Percentiles rank a stretch among this genome's conserved stretches.
These are phyloP conservation scores for Caenorhabditis sp. DNA, from an alignment of 2,888 invertebrate genomes.

Conservation along the genomic window DNA sequence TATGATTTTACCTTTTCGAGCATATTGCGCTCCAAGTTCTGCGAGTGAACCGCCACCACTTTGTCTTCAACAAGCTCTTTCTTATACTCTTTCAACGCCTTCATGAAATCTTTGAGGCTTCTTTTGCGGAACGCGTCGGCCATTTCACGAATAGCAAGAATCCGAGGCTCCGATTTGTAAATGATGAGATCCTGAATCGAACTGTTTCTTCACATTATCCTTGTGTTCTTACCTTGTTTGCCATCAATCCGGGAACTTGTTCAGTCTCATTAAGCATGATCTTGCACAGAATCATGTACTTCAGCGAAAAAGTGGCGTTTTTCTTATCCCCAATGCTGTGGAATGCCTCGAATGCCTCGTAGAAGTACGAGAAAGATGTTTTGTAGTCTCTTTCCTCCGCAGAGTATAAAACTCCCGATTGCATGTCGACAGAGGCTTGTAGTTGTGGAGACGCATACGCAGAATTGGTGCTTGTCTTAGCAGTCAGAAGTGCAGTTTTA, in stretches of 20 bases:
- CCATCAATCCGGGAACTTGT: constrained; percentile 83
- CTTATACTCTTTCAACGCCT: constrained; percentile 83
- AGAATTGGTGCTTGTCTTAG: constrained; percentile 97
- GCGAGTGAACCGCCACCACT: constrained; percentile 95
- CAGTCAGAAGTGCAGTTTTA: constrained; percentile 92
- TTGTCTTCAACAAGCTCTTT: constrained; percentile 81
- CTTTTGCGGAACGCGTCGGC: constrained; percentile 96
- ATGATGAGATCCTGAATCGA: constrained; percentile 1
- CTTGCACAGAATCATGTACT: constrained; percentile 98
- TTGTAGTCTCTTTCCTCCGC: constrained; percentile 99
- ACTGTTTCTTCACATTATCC: neutral
- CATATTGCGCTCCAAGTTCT: constrained; percentile 98
- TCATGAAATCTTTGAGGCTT: constrained; percentile 94
- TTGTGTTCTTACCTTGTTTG: constrained; percentile 85
- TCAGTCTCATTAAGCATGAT: constrained; percentile 77
- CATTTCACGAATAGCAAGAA: constrained; percentile 97
- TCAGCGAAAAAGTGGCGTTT: constrained; percentile 93
- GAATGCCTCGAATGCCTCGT: constrained; percentile 96
- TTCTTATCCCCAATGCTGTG: constrained; percentile 90
- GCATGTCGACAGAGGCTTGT: constrained; percentile 96
- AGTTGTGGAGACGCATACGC: constrained; percentile 86
- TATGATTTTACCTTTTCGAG: constrained; percentile 86
- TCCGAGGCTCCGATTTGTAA: constrained; percentile 85
- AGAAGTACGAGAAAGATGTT: constrained; percentile 99
- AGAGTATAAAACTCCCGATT: constrained; percentile 97